phyloP scores from a whole-genome alignment of 2,113 vertebrate species.

The Tretioscincus oriximinensis region DNA sequence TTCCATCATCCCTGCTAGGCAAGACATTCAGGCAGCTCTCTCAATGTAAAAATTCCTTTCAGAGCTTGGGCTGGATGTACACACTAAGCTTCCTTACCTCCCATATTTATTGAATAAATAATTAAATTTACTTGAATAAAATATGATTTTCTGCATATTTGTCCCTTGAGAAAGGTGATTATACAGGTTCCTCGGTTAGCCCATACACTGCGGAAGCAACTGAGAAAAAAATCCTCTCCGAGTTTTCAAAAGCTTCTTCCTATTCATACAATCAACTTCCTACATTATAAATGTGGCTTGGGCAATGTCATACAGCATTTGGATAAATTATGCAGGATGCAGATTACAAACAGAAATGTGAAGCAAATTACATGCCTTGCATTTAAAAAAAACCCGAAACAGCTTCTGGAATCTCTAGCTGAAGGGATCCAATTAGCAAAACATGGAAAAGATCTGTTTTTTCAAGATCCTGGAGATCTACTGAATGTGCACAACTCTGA shows the following conservation, averaged over 20 bases:
- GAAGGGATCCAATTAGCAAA: not conserved
- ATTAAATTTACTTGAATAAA: not conserved
- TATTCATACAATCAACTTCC: not conserved
- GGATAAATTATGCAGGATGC: not conserved
- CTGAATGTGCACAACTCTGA: not conserved
- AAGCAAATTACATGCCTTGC: not conserved
- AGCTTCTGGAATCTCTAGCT: not conserved
- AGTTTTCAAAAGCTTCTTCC: not conserved
- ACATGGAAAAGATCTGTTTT: not conserved
- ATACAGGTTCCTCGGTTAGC: too few species aligned
- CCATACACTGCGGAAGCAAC: not conserved
- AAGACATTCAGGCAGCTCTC: conserved; percentile 14
- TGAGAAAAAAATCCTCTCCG: not conserved
- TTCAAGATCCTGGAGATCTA: too few species aligned
- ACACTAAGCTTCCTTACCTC: not conserved
- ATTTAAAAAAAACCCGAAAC: not conserved
- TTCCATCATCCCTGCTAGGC: conserved; percentile 31
- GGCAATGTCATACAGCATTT: not conserved
- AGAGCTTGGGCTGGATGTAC: not conserved
- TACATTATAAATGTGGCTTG: not conserved
- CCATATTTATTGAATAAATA: not conserved
- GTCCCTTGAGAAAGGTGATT: not conserved
- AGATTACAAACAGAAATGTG: not conserved
- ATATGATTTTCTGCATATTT: not conserved
- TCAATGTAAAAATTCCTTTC: not conserved